Evolutionary conservation across 2,113 vertebrate genomes (phyloP).

Genomic region (Brachypteracias leptosomus): DNA sequence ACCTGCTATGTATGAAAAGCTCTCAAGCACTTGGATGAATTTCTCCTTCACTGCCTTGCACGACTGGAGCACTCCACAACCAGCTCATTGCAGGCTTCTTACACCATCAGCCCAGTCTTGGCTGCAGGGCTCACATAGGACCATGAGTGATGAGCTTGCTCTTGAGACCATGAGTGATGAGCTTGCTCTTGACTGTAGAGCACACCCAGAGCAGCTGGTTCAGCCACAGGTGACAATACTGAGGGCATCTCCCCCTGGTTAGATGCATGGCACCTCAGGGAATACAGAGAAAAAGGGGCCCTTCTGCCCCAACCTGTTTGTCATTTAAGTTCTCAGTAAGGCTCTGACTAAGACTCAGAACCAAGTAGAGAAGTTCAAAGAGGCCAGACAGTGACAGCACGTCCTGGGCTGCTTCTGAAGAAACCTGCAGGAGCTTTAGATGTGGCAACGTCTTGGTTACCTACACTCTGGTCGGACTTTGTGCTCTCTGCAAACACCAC

Average conservation of each 20-base stretch:
- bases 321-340: neutral
- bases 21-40: neutral
- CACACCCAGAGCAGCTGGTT: neutral
- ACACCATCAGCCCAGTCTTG: neutral
- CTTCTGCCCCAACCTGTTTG: neutral
- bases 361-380: neutral
- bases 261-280: neutral
- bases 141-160: neutral
- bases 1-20: neutral
- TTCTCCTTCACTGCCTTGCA: neutral
- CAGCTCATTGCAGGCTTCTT: neutral
- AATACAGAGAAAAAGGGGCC: fast-evolving
- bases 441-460: neutral
- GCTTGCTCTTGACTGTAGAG: neutral
- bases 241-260: fast-evolving
- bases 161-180: fast-evolving
- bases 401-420: neutral
- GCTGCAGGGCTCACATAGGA: neutral
- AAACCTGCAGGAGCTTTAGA: neutral
- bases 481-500: neutral
- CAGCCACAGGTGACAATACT: neutral
- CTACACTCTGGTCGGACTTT: neutral
- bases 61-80: neutral
- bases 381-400: neutral
- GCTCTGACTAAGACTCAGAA: neutral